phyloP scores from a whole-genome alignment of 2,797 vertebrate genomes.

The Labroides dimidiatus region DNA sequence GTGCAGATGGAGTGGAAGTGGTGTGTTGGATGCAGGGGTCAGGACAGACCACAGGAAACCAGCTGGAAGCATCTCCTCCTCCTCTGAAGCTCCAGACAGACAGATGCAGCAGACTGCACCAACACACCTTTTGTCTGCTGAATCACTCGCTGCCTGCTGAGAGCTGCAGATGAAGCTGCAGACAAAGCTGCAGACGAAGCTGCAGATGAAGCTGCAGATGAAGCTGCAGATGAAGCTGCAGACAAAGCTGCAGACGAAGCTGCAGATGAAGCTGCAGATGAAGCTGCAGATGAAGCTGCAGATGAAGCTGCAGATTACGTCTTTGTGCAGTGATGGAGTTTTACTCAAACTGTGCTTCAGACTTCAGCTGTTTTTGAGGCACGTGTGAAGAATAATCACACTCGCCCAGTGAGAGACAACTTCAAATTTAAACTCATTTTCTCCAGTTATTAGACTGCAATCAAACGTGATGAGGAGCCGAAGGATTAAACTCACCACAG shows the following conservation, averaged over 20 bases:
- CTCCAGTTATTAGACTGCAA: conserved; percentile 12
- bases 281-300: conserved; percentile 7
- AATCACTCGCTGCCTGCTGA: conserved; percentile 29
- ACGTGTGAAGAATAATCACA: conserved; percentile 25
- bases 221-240: conserved; percentile 7
- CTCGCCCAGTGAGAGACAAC: conserved; percentile 28
- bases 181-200: conserved; percentile 1
- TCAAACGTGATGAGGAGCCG: conserved; percentile 23
- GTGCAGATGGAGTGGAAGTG: conserved; percentile 67
- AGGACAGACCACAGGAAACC: conserved; percentile 74
- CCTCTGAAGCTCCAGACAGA: conserved; percentile 38
- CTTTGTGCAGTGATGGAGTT: conserved; percentile 12
- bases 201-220: conserved; percentile 1
- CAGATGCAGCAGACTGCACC: conserved; percentile 11
- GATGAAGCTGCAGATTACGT: conserved; percentile 5
- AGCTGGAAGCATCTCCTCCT: conserved; percentile 71
- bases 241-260: conserved; percentile 1
- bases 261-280: conserved; percentile 1
- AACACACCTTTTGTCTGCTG: conserved; percentile 8
- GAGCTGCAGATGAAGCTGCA: conserved; percentile 3
- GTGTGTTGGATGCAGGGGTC: conserved; percentile 56
- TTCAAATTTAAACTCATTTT: not conserved
- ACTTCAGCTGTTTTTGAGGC: conserved; percentile 36
- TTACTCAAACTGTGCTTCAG: conserved; percentile 24
- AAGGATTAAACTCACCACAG: conserved; percentile 9